A percentile compares a stretch with the other conserved stretches of the same genome.
Evolutionary conservation across 1,140 invertebrate genomes (phyloP).

Genomic region (Belonocnema kinseyi): DNA sequence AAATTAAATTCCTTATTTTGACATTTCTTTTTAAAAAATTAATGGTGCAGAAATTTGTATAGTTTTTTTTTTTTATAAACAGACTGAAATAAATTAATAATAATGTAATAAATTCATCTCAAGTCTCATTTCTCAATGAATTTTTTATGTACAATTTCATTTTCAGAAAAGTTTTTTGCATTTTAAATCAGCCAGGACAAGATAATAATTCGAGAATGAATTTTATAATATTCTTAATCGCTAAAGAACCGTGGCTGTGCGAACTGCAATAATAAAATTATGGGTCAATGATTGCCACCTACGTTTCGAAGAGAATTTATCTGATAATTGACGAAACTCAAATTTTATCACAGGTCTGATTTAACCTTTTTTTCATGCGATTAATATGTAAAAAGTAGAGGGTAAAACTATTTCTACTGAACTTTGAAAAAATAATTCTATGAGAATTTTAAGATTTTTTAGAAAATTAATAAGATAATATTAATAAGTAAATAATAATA

Average conservation of each 20-base stretch:
- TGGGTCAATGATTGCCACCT: constrained; percentile 12
- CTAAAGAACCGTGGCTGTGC: neutral
- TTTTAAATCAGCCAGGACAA: constrained; percentile 1
- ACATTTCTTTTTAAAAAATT: too few species aligned
- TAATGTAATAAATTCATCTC: neutral
- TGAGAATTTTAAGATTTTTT: too few species aligned
- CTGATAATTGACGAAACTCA: constrained; percentile 8
- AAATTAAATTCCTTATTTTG: too few species aligned
- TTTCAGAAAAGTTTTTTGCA: constrained; percentile 12
- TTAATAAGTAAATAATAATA: too few species aligned
- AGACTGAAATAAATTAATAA: too few species aligned
- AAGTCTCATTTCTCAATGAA: constrained; percentile 6
- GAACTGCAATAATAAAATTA: neutral
- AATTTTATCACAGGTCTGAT: neutral
- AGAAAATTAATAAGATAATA: too few species aligned
- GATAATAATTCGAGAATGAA: neutral
- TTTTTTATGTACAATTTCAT: constrained; percentile 3
- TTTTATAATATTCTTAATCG: neutral
- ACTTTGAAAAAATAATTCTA: too few species aligned
- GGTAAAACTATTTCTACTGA: too few species aligned
- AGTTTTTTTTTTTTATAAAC: too few species aligned
- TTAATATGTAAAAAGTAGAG: neutral
- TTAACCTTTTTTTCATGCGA: neutral
- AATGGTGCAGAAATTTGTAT: too few species aligned
- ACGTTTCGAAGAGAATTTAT: neutral